Conservation (phyloP, 2,888 invertebrate species). For the Phymatocera aterrima region DNA sequence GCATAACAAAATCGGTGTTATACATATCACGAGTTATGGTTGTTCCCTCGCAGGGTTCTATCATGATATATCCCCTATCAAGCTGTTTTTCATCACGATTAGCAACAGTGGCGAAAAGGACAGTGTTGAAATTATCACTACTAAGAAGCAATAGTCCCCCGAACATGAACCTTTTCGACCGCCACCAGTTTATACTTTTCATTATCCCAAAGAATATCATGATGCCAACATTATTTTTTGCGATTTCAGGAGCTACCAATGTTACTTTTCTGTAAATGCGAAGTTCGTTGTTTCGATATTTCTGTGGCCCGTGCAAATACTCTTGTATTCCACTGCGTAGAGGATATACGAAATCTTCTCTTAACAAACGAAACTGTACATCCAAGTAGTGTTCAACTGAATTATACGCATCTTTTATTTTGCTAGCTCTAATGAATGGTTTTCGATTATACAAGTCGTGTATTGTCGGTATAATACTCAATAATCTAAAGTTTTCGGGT, state of each 20-base stretch:
- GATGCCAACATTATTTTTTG: constrained; percentile 75
- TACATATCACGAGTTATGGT: constrained; percentile 18
- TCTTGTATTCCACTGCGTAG: constrained; percentile 81
- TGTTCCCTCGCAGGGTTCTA: constrained; percentile 37
- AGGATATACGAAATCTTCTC: constrained; percentile 88
- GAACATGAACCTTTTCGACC: constrained; percentile 80
- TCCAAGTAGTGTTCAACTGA: constrained; percentile 85
- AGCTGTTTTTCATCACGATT: constrained; percentile 77
- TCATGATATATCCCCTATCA: constrained; percentile 77
- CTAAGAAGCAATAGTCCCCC: constrained; percentile 87
- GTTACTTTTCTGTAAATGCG: constrained; percentile 76
- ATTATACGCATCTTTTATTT: constrained; percentile 80
- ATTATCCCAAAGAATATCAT: constrained; percentile 72
- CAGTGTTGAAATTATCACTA: constrained; percentile 81
- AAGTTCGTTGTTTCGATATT: constrained; percentile 62
- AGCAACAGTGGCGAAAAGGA: constrained; percentile 83
- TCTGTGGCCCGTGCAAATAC: constrained; percentile 76
- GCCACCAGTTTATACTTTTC: constrained; percentile 70
- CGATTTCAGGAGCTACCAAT: constrained; percentile 73
- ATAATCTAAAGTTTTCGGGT: constrained; percentile 76
- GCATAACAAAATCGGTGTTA: constrained; percentile 77
- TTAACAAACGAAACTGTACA: constrained; percentile 85
- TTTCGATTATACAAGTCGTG: constrained; percentile 70
- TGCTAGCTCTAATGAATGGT: constrained; percentile 78
- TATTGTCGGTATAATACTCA: constrained; percentile 77